Evolutionary conservation across 2,113 vertebrate genomes (phyloP).

Genomic region (Calyptomena viridis): DNA sequence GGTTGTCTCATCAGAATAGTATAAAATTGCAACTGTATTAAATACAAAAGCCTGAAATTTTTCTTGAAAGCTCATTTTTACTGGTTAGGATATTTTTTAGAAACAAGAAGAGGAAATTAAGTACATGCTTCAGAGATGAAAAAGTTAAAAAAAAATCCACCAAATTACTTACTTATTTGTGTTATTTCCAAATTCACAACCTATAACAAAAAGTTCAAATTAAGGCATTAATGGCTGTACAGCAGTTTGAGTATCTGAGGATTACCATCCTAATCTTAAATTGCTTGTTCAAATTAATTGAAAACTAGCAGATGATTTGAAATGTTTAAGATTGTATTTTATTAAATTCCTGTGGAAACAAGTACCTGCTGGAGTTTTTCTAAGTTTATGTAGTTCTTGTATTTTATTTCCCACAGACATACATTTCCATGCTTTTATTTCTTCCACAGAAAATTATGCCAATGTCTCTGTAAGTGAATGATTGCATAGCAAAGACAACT

Average conservation of each 20-base stretch:
- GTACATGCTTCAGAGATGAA: not conserved
- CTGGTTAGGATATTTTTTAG: not conserved
- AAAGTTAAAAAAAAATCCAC: not conserved
- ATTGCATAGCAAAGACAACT: not conserved
- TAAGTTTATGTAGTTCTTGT: not conserved
- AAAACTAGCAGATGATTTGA: not conserved
- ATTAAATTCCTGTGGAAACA: not conserved
- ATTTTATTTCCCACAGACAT: not conserved
- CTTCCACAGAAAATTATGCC: not conserved
- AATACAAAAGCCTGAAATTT: not conserved
- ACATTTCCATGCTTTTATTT: not conserved
- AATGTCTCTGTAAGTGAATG: not conserved
- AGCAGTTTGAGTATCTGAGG: not conserved
- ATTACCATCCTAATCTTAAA: not conserved
- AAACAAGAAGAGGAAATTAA: not conserved
- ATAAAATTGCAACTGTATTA: not conserved
- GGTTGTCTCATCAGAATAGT: not conserved
- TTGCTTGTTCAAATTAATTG: not conserved
- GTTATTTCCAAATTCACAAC: conserved; percentile 58
- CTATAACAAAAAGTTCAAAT: conserved; percentile 57
- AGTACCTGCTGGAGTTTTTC: not conserved
- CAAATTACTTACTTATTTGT: conserved; percentile 68
- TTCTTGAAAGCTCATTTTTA: not conserved
- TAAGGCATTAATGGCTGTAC: not conserved
- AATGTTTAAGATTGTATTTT: not conserved